Percentiles rank a stretch among this genome's conserved stretches.
phyloP scores from a whole-genome alignment of 1,140 invertebrate genomes.

The Archivesica marissinica region DNA sequence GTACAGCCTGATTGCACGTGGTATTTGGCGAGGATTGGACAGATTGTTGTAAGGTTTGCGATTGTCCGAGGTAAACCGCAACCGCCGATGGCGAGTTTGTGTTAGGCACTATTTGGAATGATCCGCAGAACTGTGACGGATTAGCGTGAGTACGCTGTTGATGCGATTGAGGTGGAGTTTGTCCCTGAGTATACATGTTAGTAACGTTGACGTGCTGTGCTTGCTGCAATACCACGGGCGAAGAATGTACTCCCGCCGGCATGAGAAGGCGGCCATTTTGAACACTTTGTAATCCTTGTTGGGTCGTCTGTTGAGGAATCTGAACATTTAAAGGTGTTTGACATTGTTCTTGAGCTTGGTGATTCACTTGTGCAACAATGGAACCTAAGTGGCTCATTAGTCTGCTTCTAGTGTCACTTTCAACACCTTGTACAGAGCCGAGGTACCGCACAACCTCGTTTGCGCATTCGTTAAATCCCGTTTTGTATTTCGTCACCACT shows the following conservation, averaged over 20 bases:
- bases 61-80: constrained; percentile 58
- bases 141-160: not conserved
- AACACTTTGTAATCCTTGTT: constrained; percentile 29
- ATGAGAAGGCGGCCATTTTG: constrained; percentile 49
- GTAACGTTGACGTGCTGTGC: constrained; percentile 40
- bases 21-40: not conserved
- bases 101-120: constrained; percentile 58
- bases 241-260: constrained; percentile 55
- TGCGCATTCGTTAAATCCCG: constrained; percentile 94
- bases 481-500: constrained; percentile 92
- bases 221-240: constrained; percentile 50
- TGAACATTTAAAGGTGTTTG: constrained; percentile 61
- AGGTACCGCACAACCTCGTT: constrained; percentile 93
- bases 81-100: constrained; percentile 20
- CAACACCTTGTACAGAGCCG: constrained; percentile 92
- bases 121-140: constrained; percentile 42
- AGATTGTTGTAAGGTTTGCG: not conserved
- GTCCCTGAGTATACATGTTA: constrained; percentile 27
- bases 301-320: constrained; percentile 15
- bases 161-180: not conserved
- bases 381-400: constrained; percentile 66
- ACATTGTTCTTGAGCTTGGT: not conserved
- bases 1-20: not conserved
- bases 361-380: constrained; percentile 43
- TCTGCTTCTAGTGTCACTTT: constrained; percentile 86